Percentiles rank a stretch among this genome's conserved stretches.
These are phyloP conservation scores for Drosophila nebulosa DNA, from an alignment of 1,140 invertebrate species.

Conservation along the genomic window DNA sequence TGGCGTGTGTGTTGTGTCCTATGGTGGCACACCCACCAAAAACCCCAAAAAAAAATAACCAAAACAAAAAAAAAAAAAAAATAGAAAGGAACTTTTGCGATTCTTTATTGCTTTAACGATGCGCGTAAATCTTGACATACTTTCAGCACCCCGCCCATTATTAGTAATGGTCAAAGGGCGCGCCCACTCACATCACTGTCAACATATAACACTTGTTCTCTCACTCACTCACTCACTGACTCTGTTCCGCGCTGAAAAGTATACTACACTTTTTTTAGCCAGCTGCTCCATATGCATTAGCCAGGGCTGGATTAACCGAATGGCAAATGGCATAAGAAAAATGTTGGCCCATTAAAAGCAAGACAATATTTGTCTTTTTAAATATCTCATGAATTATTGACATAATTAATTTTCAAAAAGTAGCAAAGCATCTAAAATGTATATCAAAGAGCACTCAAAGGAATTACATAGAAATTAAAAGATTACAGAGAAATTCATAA, in stretches of 20 bases:
- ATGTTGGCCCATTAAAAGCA: not conserved
- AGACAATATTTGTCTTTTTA: too few relatives aligned
- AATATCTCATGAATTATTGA: too few relatives aligned
- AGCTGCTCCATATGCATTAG: conserved; percentile 16
- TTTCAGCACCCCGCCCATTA: conserved; percentile 48
- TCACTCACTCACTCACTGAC: not conserved
- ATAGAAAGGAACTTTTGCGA: conserved; percentile 36
- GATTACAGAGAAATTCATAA: too few relatives aligned
- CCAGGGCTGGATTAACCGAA: not conserved
- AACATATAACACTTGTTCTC: not conserved
- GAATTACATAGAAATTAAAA: too few relatives aligned
- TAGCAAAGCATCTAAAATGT: too few relatives aligned
- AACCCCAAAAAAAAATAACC: not conserved
- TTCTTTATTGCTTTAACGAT: conserved; percentile 66
- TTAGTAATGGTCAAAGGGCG: conserved; percentile 46
- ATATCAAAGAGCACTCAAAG: too few relatives aligned
- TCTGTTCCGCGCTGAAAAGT: conserved; percentile 25
- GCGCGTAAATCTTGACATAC: conserved; percentile 78
- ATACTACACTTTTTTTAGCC: conserved; percentile 31
- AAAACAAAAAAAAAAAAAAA: not conserved
- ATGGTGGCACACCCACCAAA: conserved; percentile 31
- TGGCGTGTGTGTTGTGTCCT: conserved; percentile 49
- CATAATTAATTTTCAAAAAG: too few relatives aligned
- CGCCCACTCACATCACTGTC: conserved; percentile 24
- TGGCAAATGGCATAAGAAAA: not conserved